Percentiles rank a stretch among this genome's conserved stretches.
Evolutionary conservation across 1,140 invertebrate genomes (phyloP).

Genomic region (Scaptomyza graminum): DNA sequence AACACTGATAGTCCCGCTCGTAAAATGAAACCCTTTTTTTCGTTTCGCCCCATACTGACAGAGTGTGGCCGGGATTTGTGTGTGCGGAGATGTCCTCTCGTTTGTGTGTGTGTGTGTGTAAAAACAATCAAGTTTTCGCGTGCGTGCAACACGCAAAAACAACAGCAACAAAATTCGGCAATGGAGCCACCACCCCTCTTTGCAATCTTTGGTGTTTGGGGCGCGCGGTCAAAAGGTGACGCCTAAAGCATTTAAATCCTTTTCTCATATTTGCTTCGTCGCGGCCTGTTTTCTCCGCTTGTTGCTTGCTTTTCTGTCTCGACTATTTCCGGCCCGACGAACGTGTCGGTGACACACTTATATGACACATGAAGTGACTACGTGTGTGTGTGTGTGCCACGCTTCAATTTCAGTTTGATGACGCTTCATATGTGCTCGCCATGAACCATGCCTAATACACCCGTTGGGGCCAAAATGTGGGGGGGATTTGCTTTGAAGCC

Average conservation of each 20-base stretch:
- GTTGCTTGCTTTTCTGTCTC: slow-evolving; percentile 41
- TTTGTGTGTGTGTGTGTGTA: slow-evolving; percentile 35
- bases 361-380: slow-evolving; percentile 63
- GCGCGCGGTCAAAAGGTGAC: slow-evolving; percentile 73
- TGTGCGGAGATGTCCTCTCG: slow-evolving; percentile 19
- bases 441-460: slow-evolving; percentile 32
- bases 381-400: slow-evolving; percentile 19
- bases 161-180: slow-evolving; percentile 70
- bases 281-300: slow-evolving; percentile 8
- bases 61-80: slow-evolving; percentile 66
- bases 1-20: slow-evolving; percentile 79
- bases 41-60: too few relatives aligned
- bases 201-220: slow-evolving; percentile 1
- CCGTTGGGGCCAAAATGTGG: slow-evolving; percentile 23
- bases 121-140: slow-evolving; percentile 72
- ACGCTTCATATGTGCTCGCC: background rate
- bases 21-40: slow-evolving; percentile 71
- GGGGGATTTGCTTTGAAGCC: slow-evolving; percentile 24
- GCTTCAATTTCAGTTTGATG: slow-evolving; percentile 57
- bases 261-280: slow-evolving; percentile 67
- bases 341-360: slow-evolving; percentile 33
- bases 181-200: slow-evolving; percentile 3
- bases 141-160: slow-evolving; percentile 70
- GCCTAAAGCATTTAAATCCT: slow-evolving; percentile 80
- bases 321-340: slow-evolving; percentile 48